phyloP scores from a whole-genome alignment of 2,113 vertebrate species.

The Arothron firmamentum region DNA sequence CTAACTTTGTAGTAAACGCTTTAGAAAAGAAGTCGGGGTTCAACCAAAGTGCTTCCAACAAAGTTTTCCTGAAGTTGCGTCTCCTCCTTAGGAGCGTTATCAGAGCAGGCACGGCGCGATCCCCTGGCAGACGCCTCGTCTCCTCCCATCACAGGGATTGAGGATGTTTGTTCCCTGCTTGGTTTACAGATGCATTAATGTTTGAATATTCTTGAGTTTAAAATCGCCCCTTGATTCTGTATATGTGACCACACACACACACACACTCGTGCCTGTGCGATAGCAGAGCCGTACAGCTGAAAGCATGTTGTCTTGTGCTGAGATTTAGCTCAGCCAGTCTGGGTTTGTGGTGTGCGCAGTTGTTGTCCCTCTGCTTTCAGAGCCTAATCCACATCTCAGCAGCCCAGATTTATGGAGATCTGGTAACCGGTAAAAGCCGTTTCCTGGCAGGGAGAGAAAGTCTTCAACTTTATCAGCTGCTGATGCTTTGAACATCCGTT shows the following conservation, averaged over 20 bases:
- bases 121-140: constrained; percentile 30
- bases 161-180: constrained; percentile 5
- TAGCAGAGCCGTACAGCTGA: too few relatives aligned
- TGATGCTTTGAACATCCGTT: constrained; percentile 37
- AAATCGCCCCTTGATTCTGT: constrained; percentile 3
- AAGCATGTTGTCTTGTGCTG: too few relatives aligned
- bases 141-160: constrained; percentile 37
- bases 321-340: too few relatives aligned
- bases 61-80: constrained; percentile 33
- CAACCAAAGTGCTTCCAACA: constrained; percentile 49
- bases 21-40: constrained; percentile 34
- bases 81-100: constrained; percentile 37
- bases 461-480: constrained; percentile 26
- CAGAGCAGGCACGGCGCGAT: constrained; percentile 24
- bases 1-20: constrained; percentile 29
- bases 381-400: neutral
- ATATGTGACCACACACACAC: too few relatives aligned
- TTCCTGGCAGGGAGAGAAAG: constrained; percentile 1
- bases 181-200: too few relatives aligned
- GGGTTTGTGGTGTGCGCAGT: too few relatives aligned
- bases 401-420: constrained; percentile 16
- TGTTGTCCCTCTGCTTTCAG: too few relatives aligned
- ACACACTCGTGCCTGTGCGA: too few relatives aligned
- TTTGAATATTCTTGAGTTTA: neutral
- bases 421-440: constrained; percentile 14